A percentile compares a stretch with the other conserved stretches of the same genome.
phyloP scores from a whole-genome alignment of 2,113 vertebrate genomes.

The Gasterosteus aculeatus region DNA sequence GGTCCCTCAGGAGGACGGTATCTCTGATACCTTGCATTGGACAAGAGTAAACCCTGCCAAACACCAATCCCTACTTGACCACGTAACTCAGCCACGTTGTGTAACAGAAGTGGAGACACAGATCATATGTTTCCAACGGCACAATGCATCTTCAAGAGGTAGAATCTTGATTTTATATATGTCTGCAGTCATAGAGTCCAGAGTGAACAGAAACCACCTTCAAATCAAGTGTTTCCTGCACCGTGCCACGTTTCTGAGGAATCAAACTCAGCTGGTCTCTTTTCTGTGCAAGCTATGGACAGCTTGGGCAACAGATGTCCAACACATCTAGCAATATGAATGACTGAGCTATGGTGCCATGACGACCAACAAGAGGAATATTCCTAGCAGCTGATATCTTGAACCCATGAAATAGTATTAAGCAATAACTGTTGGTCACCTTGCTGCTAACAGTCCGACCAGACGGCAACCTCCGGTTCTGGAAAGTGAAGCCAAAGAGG shows the following conservation, averaged over 20 bases:
- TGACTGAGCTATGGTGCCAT: background rate
- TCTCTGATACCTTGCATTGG: background rate
- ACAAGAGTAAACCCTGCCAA: background rate
- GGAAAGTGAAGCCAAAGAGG: background rate
- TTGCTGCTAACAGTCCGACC: background rate
- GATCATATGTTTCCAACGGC: background rate
- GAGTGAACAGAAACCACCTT: background rate
- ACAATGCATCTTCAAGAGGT: background rate
- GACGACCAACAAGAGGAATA: background rate
- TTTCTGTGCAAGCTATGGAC: background rate
- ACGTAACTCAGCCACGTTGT: background rate
- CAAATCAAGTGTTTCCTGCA: background rate
- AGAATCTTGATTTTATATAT: background rate
- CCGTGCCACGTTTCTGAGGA: background rate
- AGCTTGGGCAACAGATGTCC: background rate
- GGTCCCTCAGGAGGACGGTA: background rate
- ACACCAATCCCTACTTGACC: background rate
- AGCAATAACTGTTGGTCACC: background rate
- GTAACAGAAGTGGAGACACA: background rate
- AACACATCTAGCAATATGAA: constrained; percentile 1
- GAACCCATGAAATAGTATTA: background rate
- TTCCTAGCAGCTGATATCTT: background rate
- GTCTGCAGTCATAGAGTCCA: background rate
- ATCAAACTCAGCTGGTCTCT: background rate
- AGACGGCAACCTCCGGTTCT: background rate